Percentiles rank a stretch among this genome's conserved stretches.
These are phyloP conservation scores for Troides helena DNA, from an alignment of 2,888 invertebrate genomes.

Conservation along the genomic window DNA sequence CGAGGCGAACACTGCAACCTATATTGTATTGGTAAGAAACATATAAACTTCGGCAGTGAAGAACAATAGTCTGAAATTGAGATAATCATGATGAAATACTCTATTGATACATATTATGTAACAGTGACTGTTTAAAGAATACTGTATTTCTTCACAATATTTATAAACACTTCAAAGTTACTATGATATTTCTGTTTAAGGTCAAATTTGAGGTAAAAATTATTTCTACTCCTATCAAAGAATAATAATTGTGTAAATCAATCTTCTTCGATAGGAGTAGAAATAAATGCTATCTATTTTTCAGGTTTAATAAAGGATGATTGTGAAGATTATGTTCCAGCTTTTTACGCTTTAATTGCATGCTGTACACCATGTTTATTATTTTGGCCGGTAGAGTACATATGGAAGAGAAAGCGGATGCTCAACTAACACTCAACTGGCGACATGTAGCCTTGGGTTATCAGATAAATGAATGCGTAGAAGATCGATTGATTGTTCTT, in stretches of 20 bases:
- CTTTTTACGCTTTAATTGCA: constrained; percentile 59
- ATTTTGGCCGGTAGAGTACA: constrained; percentile 63
- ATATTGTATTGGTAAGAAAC: no score
- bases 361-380: constrained; percentile 66
- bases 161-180: no score
- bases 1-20: no score
- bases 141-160: no score
- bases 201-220: neutral
- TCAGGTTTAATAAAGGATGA: constrained; percentile 64
- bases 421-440: neutral
- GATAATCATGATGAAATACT: no score
- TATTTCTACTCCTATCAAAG: neutral
- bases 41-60: no score
- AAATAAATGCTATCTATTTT: neutral
- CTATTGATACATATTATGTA: no score
- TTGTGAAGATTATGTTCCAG: constrained; percentile 60
- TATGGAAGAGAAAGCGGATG: constrained; percentile 28
- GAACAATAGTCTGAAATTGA: no score
- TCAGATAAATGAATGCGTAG: neutral
- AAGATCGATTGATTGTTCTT: neutral
- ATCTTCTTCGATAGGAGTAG: neutral
- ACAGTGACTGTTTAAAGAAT: no score
- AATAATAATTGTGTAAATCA: neutral
- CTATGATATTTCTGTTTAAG: no score
- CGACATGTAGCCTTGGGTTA: neutral